Evolutionary conservation across 2,797 vertebrate species (phyloP).

Genomic region (Dendrocincla fuliginosa): DNA sequence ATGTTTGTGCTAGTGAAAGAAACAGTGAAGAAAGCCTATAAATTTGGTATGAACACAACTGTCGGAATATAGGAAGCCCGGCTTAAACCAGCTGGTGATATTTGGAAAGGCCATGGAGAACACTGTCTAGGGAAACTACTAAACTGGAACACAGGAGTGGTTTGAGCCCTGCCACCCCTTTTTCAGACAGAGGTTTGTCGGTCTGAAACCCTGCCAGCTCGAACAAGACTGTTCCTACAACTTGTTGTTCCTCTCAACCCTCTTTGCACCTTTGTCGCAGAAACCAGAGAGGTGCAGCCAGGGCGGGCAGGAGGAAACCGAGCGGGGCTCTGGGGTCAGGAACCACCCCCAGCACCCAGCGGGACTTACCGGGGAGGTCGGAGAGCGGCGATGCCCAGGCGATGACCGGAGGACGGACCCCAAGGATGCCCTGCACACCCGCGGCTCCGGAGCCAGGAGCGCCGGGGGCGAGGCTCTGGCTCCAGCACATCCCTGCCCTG

Average conservation of each 20-base stretch:
- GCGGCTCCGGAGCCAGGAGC: not conserved
- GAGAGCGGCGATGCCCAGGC: too few species aligned
- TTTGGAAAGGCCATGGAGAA: not conserved
- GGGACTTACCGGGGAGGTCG: not conserved
- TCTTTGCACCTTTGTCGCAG: not conserved
- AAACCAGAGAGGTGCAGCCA: not conserved
- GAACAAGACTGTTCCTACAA: not conserved
- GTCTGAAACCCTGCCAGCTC: not conserved
- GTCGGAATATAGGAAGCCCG: accelerated
- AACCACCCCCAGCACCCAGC: too few species aligned
- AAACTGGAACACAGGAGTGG: not conserved
- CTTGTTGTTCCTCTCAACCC: too few species aligned
- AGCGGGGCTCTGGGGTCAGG: not conserved
- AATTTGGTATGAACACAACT: not conserved
- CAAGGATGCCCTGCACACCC: accelerated
- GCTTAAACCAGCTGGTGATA: not conserved
- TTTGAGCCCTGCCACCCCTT: not conserved
- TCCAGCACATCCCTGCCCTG: not conserved
- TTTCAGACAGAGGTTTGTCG: not conserved
- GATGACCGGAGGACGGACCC: too few species aligned
- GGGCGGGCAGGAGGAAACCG: too few species aligned
- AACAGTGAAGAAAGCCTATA: not conserved
- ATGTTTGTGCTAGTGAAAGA: not conserved
- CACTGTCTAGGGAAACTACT: not conserved
- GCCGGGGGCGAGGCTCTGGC: accelerated